Percentiles rank a stretch among this genome's conserved stretches.
Evolutionary conservation across 2,888 invertebrate species (phyloP).

Genomic region (Galeopsomyia nigrocyanea): DNA sequence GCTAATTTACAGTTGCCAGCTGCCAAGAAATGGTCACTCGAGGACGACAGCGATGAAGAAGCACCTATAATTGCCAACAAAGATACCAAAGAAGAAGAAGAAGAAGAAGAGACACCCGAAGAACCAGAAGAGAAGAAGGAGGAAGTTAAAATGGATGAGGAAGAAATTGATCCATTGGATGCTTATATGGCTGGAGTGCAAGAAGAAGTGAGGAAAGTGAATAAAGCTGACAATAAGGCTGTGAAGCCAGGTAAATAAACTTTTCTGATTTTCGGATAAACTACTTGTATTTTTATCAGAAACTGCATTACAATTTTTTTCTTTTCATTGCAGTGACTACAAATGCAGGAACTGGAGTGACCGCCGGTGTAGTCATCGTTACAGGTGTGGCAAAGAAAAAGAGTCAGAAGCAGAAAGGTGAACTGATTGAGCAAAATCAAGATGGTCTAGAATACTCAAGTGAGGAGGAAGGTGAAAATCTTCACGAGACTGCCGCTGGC

Average conservation of each 20-base stretch:
- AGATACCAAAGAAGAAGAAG: constrained; percentile 62
- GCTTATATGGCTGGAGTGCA: constrained; percentile 96
- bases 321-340: constrained; percentile 25
- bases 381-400: constrained; percentile 89
- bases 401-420: constrained; percentile 88
- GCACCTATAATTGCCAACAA: constrained; percentile 60
- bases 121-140: constrained; percentile 69
- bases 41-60: constrained; percentile 92
- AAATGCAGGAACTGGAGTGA: constrained; percentile 51
- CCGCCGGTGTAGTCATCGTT: constrained; percentile 80
- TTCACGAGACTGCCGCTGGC: constrained; percentile 90
- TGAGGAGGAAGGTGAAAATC: constrained; percentile 95
- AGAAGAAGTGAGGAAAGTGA: constrained; percentile 86
- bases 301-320: neutral
- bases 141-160: constrained; percentile 72
- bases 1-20: constrained; percentile 74
- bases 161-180: constrained; percentile 94
- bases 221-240: constrained; percentile 76
- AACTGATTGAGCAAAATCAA: constrained; percentile 98
- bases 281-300: neutral
- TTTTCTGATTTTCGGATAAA: neutral
- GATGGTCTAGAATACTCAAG: constrained; percentile 98
- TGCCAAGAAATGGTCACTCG: constrained; percentile 96
- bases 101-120: constrained; percentile 58
- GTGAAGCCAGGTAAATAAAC: constrained; percentile 65